Evolutionary conservation across 2,797 vertebrate species (phyloP).

Genomic region (Chelon auratus): DNA sequence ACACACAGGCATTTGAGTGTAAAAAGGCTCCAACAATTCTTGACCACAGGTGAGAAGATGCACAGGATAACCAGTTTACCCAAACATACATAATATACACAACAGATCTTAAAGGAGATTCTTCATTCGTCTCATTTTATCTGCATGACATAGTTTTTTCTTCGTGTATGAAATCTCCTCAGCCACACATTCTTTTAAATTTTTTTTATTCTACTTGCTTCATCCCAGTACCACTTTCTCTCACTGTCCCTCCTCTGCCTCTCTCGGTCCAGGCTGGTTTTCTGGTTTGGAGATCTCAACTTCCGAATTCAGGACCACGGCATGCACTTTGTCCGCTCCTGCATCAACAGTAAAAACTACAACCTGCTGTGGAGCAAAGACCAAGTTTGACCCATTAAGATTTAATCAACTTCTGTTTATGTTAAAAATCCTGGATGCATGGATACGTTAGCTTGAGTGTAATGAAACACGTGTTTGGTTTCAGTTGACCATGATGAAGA

Average conservation of each 20-base stretch:
- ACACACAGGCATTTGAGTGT: conserved; percentile 87
- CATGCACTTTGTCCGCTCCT: conserved; percentile 90
- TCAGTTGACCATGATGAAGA: conserved; percentile 93
- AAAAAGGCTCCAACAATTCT: conserved; percentile 79
- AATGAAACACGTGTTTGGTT: conserved; percentile 19
- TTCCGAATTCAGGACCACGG: conserved; percentile 95
- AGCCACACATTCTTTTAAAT: neutral
- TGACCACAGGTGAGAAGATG: conserved; percentile 90
- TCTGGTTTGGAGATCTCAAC: conserved; percentile 98
- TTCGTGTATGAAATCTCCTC: no score
- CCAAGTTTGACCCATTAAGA: conserved; percentile 83
- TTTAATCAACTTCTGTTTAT: neutral
- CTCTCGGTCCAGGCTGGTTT: conserved; percentile 84
- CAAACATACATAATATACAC: no score
- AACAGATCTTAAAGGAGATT: neutral
- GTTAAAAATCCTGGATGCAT: neutral
- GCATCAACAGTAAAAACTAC: conserved; percentile 86
- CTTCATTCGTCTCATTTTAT: neutral
- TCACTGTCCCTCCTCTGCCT: neutral
- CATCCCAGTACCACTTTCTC: no score
- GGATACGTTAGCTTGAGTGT: neutral
- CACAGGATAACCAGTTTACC: neutral
- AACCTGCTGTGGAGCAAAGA: conserved; percentile 93
- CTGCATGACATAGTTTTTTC: neutral
- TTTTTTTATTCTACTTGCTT: neutral